Percentiles rank a stretch among this genome's conserved stretches.
phyloP scores from a whole-genome alignment of 2,113 vertebrate species.

The Neogobius melanostomus region DNA sequence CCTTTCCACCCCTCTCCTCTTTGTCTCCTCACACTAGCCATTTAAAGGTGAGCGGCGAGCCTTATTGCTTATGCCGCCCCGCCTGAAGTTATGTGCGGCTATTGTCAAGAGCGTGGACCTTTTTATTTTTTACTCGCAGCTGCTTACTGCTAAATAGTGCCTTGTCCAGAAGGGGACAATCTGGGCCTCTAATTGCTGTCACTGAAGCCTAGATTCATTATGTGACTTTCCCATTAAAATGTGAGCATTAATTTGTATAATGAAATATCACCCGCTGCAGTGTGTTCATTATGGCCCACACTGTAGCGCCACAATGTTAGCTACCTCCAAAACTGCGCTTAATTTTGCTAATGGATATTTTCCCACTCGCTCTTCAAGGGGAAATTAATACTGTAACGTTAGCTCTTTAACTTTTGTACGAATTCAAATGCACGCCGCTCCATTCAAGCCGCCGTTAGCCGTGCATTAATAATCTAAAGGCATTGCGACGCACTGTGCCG shows the following conservation, averaged over 20 bases:
- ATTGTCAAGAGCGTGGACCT: conserved; percentile 96
- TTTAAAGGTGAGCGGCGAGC: conserved; percentile 90
- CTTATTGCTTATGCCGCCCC: conserved; percentile 85
- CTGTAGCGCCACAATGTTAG: conserved; percentile 94
- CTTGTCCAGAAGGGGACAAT: conserved; percentile 99
- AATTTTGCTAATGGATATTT: conserved; percentile 99
- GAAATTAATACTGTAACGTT: conserved; percentile 99
- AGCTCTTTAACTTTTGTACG: conserved; percentile 99
- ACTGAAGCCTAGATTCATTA: conserved; percentile 99
- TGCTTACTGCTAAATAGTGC: conserved; percentile 99
- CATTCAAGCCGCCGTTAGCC: conserved; percentile 93
- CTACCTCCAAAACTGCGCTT: conserved; percentile 99
- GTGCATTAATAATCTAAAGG: conserved; percentile 61
- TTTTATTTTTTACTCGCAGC: conserved; percentile 90
- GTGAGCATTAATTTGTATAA: conserved; percentile 99
- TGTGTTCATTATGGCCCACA: conserved; percentile 99
- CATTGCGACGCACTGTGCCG: neutral
- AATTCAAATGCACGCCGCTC: conserved; percentile 99
- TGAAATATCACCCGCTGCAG: conserved; percentile 99
- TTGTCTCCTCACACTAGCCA: conserved; percentile 63
- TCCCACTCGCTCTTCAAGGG: conserved; percentile 98
- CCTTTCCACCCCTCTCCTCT: conserved; percentile 22
- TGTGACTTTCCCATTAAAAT: conserved; percentile 99
- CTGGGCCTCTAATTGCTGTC: conserved; percentile 99
- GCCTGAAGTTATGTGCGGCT: conserved; percentile 86